Evolutionary conservation across 2,797 vertebrate species (phyloP).

Genomic region (Melanotaenia maccullochi): DNA sequence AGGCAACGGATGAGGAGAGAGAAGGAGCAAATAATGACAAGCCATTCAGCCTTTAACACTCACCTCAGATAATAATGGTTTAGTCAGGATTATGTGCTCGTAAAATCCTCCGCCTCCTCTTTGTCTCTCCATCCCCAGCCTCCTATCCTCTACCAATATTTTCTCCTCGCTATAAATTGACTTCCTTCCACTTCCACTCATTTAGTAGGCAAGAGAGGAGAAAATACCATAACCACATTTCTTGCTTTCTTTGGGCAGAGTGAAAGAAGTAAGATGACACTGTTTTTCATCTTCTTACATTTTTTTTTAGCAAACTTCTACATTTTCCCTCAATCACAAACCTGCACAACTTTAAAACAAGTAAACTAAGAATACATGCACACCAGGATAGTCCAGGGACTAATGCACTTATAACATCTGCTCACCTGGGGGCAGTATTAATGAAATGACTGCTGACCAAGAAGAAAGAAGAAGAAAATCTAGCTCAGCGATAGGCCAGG

Average conservation of each 20-base stretch:
- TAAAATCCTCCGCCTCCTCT: conserved; percentile 46
- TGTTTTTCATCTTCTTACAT: neutral
- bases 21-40: conserved; percentile 59
- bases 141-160: conserved; percentile 48
- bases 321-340: neutral
- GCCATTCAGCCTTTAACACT: conserved; percentile 68
- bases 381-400: too few relatives aligned
- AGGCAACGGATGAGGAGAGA: conserved; percentile 32
- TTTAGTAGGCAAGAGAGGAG: conserved; percentile 23
- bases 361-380: too few relatives aligned
- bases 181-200: conserved; percentile 26
- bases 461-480: too few relatives aligned
- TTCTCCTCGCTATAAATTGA: conserved; percentile 45
- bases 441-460: too few relatives aligned
- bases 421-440: too few relatives aligned
- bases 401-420: too few relatives aligned
- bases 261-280: neutral
- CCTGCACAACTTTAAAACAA: too few relatives aligned
- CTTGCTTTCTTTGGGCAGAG: conserved; percentile 3
- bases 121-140: conserved; percentile 30
- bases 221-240: conserved; percentile 13
- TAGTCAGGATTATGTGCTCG: conserved; percentile 56
- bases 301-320: neutral
- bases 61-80: conserved; percentile 71
- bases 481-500: too few relatives aligned